Base-by-base conservation (phyloP, 2,888 invertebrate species). In the Luperina testacea region DNA sequence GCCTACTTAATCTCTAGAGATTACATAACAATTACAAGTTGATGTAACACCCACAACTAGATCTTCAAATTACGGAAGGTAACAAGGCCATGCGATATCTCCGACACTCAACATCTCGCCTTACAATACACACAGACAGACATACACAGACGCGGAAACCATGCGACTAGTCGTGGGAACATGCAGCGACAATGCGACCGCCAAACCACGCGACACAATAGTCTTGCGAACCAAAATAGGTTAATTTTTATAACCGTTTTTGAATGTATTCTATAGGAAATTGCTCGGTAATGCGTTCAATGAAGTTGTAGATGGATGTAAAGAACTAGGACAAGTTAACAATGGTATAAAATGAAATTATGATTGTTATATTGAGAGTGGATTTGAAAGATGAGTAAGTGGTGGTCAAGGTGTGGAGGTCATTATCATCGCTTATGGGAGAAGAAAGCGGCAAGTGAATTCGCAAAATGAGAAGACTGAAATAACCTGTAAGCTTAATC, bases 141-240 rank as follows among this genome's bases (percentile, higher is more conserved):
- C 72, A 73, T 64, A 78, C 69, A 57, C 72, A 76, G 45, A 75
- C 72, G 48, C 78, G 75, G 76, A 85, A 77, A 77, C 42, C 51
- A 61, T 27, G 57, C 63, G 71, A 75, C 67, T 81, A 48, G 57
- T 77, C 84, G 90, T 91, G 90, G 89, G 91, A 91, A 91, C 81
- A 42, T 57, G 64, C 67, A 38, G n/a, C 74, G 68, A 83, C 80
- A 83, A 75, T 83, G 79, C 84, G 76, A 75, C 81, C 81, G 74
- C 78, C 85, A 85, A 81, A 85, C 85, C 78, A 45, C 78, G 82
- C 77, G 82, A 82, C 82, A 86, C 88, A 87, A 87, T 83, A 77
- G 70, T 76, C 84, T 71, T 45, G 76, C 72, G 38, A 78, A 75
- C 70, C n/a, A 75, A 88, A 74, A 85, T 73, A 80, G 85, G 85